Conservation (phyloP, 2,113 vertebrate species). For the Pelecanus crispus region DNA sequence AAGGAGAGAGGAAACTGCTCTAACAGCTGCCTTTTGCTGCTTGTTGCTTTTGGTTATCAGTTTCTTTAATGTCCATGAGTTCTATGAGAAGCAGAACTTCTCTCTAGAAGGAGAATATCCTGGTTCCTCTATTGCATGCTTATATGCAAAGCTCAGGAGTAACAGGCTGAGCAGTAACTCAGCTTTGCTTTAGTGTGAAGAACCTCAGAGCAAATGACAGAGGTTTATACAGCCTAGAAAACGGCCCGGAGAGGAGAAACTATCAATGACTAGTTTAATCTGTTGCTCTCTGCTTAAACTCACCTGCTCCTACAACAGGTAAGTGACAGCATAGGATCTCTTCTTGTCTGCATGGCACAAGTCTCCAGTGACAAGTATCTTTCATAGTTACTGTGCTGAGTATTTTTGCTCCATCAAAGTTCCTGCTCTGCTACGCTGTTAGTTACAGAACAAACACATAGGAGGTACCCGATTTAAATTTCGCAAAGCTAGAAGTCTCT, state of each 20-base stretch:
- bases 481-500: background rate
- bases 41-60: background rate
- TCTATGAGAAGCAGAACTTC: background rate
- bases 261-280: background rate
- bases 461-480: background rate
- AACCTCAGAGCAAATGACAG: background rate
- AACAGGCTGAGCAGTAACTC: background rate
- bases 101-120: background rate
- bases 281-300: background rate
- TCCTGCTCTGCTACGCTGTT: background rate
- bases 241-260: background rate
- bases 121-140: background rate
- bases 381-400: background rate
- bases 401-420: background rate
- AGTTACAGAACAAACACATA: background rate
- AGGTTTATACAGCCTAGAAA: background rate
- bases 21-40: background rate
- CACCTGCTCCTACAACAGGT: background rate
- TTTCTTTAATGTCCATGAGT: background rate
- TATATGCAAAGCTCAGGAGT: background rate
- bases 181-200: background rate
- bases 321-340: background rate
- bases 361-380: background rate
- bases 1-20: background rate
- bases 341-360: background rate